Conservation (phyloP, 2,888 invertebrate species). For the Tromatobia lineatoria region DNA sequence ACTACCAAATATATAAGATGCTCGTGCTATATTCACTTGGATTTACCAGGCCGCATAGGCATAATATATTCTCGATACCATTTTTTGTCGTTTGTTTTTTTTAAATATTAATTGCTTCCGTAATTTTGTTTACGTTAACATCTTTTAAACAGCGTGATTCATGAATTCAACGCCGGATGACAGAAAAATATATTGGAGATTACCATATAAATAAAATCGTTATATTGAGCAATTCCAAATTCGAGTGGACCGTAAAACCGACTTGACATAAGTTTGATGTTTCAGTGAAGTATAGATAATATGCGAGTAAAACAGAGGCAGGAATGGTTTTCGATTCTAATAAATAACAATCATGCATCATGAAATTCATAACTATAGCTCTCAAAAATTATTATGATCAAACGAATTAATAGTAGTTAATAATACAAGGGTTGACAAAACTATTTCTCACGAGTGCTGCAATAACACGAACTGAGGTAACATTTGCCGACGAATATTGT, state of each 20-base stretch:
- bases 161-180: background rate
- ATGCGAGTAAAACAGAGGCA: no score
- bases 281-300: no score
- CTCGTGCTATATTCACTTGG: conserved; percentile 22
- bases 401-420: no score
- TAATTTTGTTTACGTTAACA: background rate
- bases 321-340: no score
- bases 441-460: no score
- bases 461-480: no score
- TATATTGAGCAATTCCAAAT: background rate
- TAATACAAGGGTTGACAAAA: no score
- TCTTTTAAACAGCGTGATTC: background rate
- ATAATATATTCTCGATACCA: background rate
- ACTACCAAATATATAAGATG: conserved; percentile 26
- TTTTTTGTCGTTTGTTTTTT: background rate
- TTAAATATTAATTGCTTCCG: background rate
- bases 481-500: no score
- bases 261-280: no score
- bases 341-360: no score
- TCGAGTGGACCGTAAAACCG: background rate
- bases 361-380: no score
- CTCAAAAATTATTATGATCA: no score
- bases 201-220: background rate
- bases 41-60: background rate
- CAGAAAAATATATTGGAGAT: background rate